These are phyloP conservation scores for Chlorodrepanis virens DNA, from an alignment of 2,113 vertebrate species.

Conservation along the genomic window DNA sequence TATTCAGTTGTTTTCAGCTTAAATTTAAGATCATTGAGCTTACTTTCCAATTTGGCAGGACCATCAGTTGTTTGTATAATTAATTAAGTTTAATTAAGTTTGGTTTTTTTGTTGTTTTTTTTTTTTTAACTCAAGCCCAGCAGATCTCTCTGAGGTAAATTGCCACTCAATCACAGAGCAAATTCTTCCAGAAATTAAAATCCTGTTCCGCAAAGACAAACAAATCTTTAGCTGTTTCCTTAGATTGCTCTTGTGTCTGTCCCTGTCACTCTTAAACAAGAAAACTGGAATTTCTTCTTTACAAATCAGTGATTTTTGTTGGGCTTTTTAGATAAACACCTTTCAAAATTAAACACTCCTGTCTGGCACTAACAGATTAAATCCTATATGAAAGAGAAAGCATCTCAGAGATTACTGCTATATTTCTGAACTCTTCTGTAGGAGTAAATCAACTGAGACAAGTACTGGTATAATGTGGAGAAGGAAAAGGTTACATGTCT, in stretches of 20 bases:
- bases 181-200: conserved; percentile 66
- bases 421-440: background rate
- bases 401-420: background rate
- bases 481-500: background rate
- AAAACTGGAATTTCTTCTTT: background rate
- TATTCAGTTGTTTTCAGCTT: conserved; percentile 40
- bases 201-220: background rate
- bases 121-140: conserved; percentile 7
- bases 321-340: background rate
- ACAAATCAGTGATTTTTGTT: background rate
- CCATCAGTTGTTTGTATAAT: conserved; percentile 55
- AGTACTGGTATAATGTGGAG: background rate
- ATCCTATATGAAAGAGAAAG: background rate
- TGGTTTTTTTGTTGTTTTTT: background rate
- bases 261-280: background rate
- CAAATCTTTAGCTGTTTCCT: background rate
- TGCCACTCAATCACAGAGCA: conserved; percentile 32
- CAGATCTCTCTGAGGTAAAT: conserved; percentile 35
- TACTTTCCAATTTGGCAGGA: conserved; percentile 47
- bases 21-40: conserved; percentile 69
- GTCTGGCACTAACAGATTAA: background rate
- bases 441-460: background rate
- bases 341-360: conserved; percentile 30
- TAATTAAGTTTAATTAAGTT: conserved; percentile 51
- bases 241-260: background rate